Conservation (phyloP, 2,797 vertebrate genomes). For the Pampus argenteus region DNA sequence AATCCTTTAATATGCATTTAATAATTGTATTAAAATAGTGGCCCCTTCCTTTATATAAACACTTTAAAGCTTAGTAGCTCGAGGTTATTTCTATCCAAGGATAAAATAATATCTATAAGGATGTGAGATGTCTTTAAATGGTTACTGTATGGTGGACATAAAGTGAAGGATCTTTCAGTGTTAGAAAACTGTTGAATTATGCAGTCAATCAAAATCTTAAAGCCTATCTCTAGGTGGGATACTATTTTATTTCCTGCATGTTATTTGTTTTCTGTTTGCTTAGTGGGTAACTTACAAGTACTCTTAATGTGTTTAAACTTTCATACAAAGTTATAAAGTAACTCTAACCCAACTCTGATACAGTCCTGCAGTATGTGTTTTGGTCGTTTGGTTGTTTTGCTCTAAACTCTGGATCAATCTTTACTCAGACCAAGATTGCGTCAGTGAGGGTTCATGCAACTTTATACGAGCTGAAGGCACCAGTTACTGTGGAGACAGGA, state of each 20-base stretch:
- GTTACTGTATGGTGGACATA: neutral
- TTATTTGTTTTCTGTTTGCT: neutral
- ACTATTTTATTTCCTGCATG: too few species aligned
- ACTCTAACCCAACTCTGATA: too few species aligned
- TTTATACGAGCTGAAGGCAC: conserved; percentile 39
- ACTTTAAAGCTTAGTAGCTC: neutral
- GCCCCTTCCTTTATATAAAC: neutral
- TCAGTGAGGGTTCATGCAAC: conserved; percentile 4
- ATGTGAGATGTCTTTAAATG: neutral
- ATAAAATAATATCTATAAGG: neutral
- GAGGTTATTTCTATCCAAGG: neutral
- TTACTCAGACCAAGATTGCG: neutral
- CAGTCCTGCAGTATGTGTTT: neutral
- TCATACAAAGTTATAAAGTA: too few species aligned
- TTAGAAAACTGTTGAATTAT: too few species aligned
- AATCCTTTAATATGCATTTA: neutral
- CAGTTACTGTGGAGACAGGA: conserved; percentile 46
- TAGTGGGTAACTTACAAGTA: neutral
- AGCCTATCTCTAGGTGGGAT: too few species aligned
- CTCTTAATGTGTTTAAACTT: neutral
- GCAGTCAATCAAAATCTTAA: too few species aligned
- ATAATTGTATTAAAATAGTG: neutral
- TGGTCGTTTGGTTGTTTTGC: too few species aligned
- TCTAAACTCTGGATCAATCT: too few species aligned
- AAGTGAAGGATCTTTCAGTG: neutral